phyloP scores from a whole-genome alignment of 2,113 vertebrate species.

The Anseranas semipalmata region DNA sequence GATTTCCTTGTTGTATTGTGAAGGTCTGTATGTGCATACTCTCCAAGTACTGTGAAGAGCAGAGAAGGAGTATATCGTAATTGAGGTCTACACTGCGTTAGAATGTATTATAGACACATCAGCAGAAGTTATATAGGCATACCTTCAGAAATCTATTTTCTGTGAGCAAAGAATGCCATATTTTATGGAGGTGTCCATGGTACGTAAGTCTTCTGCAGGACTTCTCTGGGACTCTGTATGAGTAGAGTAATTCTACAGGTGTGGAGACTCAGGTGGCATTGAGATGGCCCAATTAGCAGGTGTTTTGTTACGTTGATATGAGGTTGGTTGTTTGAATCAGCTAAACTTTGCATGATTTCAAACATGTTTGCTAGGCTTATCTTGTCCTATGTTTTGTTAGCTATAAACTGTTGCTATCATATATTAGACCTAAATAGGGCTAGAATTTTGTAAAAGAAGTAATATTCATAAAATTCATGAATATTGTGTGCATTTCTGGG shows the following conservation, averaged over 20 bases:
- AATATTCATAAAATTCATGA: neutral
- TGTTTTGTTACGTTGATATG: neutral
- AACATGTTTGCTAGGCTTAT: neutral
- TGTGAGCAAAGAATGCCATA: neutral
- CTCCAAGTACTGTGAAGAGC: neutral
- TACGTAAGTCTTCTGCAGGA: neutral
- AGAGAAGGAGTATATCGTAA: neutral
- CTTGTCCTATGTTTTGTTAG: neutral
- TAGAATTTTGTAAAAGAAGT: neutral
- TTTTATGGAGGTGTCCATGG: neutral
- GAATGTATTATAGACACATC: neutral
- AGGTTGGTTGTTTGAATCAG: neutral
- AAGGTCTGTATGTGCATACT: neutral
- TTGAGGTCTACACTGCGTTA: neutral
- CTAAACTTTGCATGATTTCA: neutral
- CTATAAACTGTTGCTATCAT: neutral
- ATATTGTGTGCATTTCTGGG: no score
- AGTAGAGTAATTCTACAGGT: neutral
- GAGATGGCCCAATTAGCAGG: neutral
- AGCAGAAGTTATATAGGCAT: neutral
- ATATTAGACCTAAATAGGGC: neutral
- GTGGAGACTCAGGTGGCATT: neutral
- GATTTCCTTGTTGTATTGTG: neutral
- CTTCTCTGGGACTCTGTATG: neutral
- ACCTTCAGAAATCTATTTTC: neutral